phyloP scores from a whole-genome alignment of 2,113 vertebrate species.

The Crypturellus undulatus region DNA sequence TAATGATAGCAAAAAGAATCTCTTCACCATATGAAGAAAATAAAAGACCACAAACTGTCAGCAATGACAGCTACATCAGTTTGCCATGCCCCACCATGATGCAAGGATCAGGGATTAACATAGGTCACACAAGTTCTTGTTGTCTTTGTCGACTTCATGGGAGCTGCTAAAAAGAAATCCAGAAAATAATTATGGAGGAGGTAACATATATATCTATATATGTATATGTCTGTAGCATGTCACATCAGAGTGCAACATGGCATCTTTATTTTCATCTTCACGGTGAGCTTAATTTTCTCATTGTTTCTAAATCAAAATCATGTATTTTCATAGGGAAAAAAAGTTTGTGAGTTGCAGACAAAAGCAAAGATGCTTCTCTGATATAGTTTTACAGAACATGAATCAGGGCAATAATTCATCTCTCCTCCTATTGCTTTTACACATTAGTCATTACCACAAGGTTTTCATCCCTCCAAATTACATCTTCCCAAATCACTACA shows the following conservation, averaged over 20 bases:
- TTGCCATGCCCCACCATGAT: background rate
- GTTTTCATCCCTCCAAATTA: background rate
- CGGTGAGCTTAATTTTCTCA: background rate
- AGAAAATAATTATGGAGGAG: background rate
- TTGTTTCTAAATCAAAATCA: background rate
- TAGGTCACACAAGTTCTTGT: background rate
- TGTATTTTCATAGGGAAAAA: background rate
- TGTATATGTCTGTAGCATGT: background rate
- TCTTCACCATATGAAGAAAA: background rate
- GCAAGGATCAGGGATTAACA: background rate
- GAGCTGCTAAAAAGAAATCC: background rate
- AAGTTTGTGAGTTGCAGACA: background rate
- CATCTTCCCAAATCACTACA: background rate
- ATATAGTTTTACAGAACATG: background rate
- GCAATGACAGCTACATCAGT: background rate
- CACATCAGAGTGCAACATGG: background rate
- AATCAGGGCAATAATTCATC: background rate
- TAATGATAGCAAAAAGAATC: background rate
- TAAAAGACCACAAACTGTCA: background rate
- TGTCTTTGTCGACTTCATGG: background rate
- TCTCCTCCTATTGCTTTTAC: slow-evolving; percentile 18
- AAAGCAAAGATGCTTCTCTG: background rate
- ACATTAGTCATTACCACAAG: slow-evolving; percentile 17
- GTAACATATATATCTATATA: background rate
- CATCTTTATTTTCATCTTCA: background rate